These are phyloP conservation scores for Stegodyphus mimosarum DNA, from an alignment of 1,140 invertebrate species.

Conservation along the genomic window DNA sequence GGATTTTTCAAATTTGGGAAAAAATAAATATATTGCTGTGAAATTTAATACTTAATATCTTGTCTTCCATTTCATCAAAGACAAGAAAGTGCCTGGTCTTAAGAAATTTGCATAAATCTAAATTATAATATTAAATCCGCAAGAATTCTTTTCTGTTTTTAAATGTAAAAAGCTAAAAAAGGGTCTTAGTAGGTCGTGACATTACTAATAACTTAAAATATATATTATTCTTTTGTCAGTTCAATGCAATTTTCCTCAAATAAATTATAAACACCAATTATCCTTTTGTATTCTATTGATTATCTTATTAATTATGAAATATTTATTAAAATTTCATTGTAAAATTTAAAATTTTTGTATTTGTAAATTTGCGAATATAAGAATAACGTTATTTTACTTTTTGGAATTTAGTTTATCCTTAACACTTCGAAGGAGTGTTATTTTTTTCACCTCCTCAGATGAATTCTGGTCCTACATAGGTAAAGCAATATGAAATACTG, in stretches of 20 bases:
- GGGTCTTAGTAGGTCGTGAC: background rate
- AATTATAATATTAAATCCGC: background rate
- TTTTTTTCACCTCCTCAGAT: too few species aligned
- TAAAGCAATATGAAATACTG: too few species aligned
- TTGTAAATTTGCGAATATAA: too few species aligned
- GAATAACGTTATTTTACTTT: too few species aligned
- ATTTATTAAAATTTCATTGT: too few species aligned
- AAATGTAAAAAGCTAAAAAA: background rate
- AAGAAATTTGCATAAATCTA: background rate
- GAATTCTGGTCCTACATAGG: too few species aligned
- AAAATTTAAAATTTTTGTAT: too few species aligned
- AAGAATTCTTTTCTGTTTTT: background rate
- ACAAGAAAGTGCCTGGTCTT: constrained; percentile 57
- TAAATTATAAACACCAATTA: background rate
- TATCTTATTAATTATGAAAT: too few species aligned
- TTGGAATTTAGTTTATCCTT: too few species aligned
- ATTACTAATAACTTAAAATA: background rate
- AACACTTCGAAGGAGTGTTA: too few species aligned
- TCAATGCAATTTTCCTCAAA: background rate
- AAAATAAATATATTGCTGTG: background rate
- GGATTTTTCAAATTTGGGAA: background rate
- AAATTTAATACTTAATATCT: constrained; percentile 40
- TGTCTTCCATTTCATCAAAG: constrained; percentile 57
- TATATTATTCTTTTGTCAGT: background rate
- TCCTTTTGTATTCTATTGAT: background rate